Evolutionary conservation across 2,888 invertebrate genomes (phyloP).

Genomic region (Punctoribates punctum): DNA sequence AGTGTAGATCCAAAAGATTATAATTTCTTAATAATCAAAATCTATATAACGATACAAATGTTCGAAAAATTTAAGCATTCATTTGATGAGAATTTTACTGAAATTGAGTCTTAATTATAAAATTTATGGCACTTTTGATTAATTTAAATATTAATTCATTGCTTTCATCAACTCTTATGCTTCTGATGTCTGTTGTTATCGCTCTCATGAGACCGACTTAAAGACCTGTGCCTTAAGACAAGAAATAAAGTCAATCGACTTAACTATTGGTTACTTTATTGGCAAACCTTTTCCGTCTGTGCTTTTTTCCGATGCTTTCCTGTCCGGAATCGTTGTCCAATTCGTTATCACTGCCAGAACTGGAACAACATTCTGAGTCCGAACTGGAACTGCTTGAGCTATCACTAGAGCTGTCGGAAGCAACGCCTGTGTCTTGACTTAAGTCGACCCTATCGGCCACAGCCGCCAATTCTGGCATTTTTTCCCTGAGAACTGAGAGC

Average conservation of each 20-base stretch:
- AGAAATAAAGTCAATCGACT: neutral
- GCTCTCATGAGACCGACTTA: slow-evolving; percentile 26
- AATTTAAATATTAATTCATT: neutral
- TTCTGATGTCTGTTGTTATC: slow-evolving; percentile 19
- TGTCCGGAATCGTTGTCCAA: slow-evolving; percentile 70
- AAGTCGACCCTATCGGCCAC: slow-evolving; percentile 79
- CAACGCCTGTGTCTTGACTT: slow-evolving; percentile 78
- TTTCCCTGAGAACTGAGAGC: slow-evolving; percentile 63
- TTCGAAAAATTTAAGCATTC: slow-evolving; percentile 60
- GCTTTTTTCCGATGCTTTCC: slow-evolving; percentile 78
- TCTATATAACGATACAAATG: slow-evolving; percentile 60
- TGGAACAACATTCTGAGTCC: slow-evolving; percentile 59
- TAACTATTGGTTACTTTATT: slow-evolving; percentile 17
- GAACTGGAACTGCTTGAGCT: slow-evolving; percentile 66
- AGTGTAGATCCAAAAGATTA: slow-evolving; percentile 58
- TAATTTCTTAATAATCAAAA: slow-evolving; percentile 60
- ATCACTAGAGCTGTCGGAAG: slow-evolving; percentile 88
- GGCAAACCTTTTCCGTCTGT: slow-evolving; percentile 49
- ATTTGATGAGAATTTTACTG: slow-evolving; percentile 7
- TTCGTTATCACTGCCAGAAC: slow-evolving; percentile 57
- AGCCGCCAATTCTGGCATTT: slow-evolving; percentile 72
- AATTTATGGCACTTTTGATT: slow-evolving; percentile 22
- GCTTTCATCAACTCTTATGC: slow-evolving; percentile 11
- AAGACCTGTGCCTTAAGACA: slow-evolving; percentile 38
- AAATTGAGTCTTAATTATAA: neutral